phyloP scores from a whole-genome alignment of 2,888 invertebrate species.

The Drosophila monieri region DNA sequence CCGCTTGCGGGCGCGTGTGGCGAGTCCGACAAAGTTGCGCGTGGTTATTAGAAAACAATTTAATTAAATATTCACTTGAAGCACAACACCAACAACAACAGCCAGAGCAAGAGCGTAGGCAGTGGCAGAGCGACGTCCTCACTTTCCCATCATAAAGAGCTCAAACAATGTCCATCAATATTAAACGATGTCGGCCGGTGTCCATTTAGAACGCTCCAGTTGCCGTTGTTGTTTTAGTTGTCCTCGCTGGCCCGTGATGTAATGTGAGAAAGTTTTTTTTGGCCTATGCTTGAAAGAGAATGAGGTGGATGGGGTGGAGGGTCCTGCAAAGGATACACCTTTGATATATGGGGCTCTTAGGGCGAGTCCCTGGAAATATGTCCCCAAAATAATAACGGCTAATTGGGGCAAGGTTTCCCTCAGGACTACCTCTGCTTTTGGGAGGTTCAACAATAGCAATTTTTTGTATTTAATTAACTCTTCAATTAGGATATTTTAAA shows the following conservation, averaged over 20 bases:
- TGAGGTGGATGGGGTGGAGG: neutral
- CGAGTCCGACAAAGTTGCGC: conserved; percentile 64
- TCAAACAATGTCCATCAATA: conserved; percentile 73
- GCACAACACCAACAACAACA: conserved; percentile 45
- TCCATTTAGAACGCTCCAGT: conserved; percentile 64
- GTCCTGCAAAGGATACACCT: conserved; percentile 43
- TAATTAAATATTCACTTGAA: conserved; percentile 83
- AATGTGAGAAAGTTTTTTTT: conserved; percentile 73
- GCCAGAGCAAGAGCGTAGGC: conserved; percentile 32
- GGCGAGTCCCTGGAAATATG: conserved; percentile 23
- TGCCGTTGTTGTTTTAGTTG: conserved; percentile 37
- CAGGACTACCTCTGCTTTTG: neutral
- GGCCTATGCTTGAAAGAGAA: neutral
- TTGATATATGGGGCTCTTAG: conserved; percentile 56
- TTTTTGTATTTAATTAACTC: too few relatives aligned
- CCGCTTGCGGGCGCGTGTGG: conserved; percentile 62
- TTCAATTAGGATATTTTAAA: too few relatives aligned
- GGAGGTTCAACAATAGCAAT: neutral
- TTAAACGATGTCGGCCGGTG: conserved; percentile 68
- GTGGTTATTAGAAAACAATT: conserved; percentile 83
- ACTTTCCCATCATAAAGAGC: conserved; percentile 68
- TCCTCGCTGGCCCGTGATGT: conserved; percentile 61
- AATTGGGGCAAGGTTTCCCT: conserved; percentile 12
- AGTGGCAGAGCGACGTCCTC: conserved; percentile 31
- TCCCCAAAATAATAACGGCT: conserved; percentile 16